Percentiles rank a stretch among this genome's conserved stretches.
Conservation (phyloP, 1,140 invertebrate species). For the Drosophila melanica region DNA sequence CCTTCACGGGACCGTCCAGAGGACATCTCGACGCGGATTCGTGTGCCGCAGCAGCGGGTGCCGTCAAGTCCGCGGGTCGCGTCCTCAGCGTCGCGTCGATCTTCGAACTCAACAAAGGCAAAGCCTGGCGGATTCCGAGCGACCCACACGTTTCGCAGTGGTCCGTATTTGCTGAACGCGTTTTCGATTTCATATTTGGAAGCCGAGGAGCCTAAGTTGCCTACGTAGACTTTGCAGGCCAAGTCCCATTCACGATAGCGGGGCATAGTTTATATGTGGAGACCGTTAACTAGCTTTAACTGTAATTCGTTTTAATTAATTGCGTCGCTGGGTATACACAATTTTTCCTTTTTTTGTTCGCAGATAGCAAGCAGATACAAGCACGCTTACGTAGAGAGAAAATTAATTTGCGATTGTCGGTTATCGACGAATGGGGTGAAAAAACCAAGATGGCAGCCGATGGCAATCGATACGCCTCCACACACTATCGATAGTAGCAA, state of each 20-base stretch:
- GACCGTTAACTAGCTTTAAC: constrained; percentile 7
- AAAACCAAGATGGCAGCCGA: constrained; percentile 17
- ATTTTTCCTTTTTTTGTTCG: constrained; percentile 22
- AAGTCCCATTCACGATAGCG: constrained; percentile 96
- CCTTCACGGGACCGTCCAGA: constrained; percentile 91
- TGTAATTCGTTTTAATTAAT: constrained; percentile 20
- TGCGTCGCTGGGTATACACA: constrained; percentile 48
- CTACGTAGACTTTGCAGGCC: constrained; percentile 99
- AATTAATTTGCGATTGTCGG: constrained; percentile 24
- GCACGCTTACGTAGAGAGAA: constrained; percentile 44
- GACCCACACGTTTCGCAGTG: constrained; percentile 98
- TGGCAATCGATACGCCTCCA: not conserved
- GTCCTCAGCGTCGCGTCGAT: constrained; percentile 98
- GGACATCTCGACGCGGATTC: constrained; percentile 94
- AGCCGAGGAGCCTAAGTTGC: constrained; percentile 95
- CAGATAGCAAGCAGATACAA: constrained; percentile 35
- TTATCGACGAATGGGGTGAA: not conserved
- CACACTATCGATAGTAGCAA: constrained; percentile 2
- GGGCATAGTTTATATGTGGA: constrained; percentile 85
- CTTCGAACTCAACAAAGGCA: constrained; percentile 99
- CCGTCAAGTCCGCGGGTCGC: constrained; percentile 97
- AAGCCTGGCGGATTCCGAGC: constrained; percentile 97
- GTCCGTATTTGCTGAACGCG: constrained; percentile 97
- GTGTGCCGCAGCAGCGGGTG: constrained; percentile 93
- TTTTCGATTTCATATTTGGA: constrained; percentile 96